These are phyloP conservation scores for Percopsis transmontana DNA, from an alignment of 2,113 vertebrate genomes.

Conservation along the genomic window DNA sequence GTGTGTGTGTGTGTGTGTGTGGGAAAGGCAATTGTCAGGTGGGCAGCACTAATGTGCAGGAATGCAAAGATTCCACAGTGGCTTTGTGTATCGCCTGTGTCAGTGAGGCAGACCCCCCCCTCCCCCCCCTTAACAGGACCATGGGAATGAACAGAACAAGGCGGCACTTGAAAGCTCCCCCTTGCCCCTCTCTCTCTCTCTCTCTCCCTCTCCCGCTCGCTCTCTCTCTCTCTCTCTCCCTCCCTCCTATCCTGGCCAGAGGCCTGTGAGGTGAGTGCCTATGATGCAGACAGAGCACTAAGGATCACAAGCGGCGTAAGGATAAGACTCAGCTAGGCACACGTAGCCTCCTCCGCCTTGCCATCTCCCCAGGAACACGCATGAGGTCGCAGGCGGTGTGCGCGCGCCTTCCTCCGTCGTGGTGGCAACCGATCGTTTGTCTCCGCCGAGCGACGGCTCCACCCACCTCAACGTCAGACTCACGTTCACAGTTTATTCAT, in stretches of 20 bases:
- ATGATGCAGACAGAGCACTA: constrained; percentile 30
- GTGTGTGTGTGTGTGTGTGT: constrained; percentile 48
- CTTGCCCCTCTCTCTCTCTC: neutral
- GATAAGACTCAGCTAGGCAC: too few relatives aligned
- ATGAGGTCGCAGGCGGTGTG: too few relatives aligned
- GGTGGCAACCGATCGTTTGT: too few relatives aligned
- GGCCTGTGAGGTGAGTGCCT: constrained; percentile 18
- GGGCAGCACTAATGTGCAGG: constrained; percentile 79
- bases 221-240: constrained; percentile 4
- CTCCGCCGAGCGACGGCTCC: too few relatives aligned
- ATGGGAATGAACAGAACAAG: constrained; percentile 68
- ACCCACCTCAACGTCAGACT: too few relatives aligned
- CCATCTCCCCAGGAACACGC: too few relatives aligned
- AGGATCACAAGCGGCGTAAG: constrained; percentile 28
- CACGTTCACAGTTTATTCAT: too few relatives aligned
- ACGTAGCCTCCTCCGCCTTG: too few relatives aligned
- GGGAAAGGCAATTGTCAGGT: constrained; percentile 72
- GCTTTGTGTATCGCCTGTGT: constrained; percentile 74
- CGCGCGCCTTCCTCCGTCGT: too few relatives aligned
- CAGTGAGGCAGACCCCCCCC: constrained; percentile 56
- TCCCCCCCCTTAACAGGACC: constrained; percentile 48
- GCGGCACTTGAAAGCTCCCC: constrained; percentile 64
- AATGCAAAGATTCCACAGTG: constrained; percentile 78
- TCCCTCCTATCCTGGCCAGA: constrained; percentile 16
- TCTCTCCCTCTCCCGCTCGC: neutral